Evolutionary conservation across 2,888 invertebrate genomes (phyloP), one percentile per base, ranked within the genome.

Genomic region (Therioaphis trifolii): DNA sequence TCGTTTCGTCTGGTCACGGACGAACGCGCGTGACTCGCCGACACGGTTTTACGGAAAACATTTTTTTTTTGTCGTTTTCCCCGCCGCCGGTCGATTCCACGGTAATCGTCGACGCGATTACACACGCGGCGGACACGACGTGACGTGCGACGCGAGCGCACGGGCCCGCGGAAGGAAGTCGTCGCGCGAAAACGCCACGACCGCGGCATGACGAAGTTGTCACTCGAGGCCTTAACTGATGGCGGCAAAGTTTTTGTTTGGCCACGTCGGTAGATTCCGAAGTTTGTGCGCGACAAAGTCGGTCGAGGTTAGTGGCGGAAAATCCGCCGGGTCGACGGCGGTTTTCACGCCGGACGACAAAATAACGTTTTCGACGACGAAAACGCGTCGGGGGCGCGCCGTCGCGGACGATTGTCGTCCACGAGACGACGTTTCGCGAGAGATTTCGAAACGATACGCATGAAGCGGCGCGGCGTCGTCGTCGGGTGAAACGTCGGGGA

Each of bases 271-370:
- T 52, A 49, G 15, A 66, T 77, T 14, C 21, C 29, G 9, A 15
- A 15, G 29, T 72, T 49, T n/a, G 49, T 21, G 49, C 29, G 35
- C 66, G 15, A 66, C 66, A 15, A 66, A 66, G 46, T 49, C 66
- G n/a, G 21, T 76, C 27, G n/a, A 76, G 58, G 2, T 58, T 11
- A 12, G 24, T 58, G 12, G 11, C 21, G 3, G 24, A 12, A 58
- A 58, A 58, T 24, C 12, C 58, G 21, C 4, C 21, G 11, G 2
- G 21, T 24, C 21, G 24, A 58, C 21, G 7, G 35, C 35, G 7
- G 18, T 58, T 58, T 58, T 58, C 9, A 21, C 12, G 21, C 24
- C 46, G 2, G 12, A 15, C 15, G 21, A 7, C 21, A 24, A 24
- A 21, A 0, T 58, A 11, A 12, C 21, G 0, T 24, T 24, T 21